Percentiles rank a stretch among this genome's conserved stretches.
These are phyloP conservation scores for Philhelius pedissequus DNA, from an alignment of 2,888 invertebrate genomes.

Conservation along the genomic window DNA sequence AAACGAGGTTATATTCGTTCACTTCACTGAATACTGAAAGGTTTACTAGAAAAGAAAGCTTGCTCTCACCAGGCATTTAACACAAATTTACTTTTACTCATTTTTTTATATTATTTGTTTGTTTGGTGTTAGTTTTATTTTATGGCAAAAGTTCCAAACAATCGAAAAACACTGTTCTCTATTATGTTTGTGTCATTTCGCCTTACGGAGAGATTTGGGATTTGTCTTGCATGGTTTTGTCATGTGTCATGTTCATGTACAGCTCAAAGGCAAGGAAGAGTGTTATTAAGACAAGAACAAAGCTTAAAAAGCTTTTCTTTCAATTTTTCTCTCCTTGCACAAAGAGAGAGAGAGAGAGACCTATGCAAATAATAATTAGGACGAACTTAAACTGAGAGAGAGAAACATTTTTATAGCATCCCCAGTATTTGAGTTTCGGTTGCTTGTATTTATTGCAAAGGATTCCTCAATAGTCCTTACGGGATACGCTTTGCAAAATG, in stretches of 20 bases:
- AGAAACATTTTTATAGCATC: constrained; percentile 55
- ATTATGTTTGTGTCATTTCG: background rate
- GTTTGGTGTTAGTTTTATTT: background rate
- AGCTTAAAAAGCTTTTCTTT: constrained; percentile 15
- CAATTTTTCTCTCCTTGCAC: background rate
- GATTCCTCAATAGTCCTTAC: constrained; percentile 58
- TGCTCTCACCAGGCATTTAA: background rate
- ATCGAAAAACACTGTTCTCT: background rate
- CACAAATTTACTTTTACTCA: background rate
- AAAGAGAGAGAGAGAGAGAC: background rate
- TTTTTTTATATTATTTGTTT: background rate
- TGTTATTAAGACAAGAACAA: background rate
- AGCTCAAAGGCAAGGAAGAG: background rate
- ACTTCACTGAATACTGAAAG: constrained; percentile 17
- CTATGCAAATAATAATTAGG: background rate
- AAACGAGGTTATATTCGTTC: constrained; percentile 43
- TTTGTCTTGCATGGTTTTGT: background rate
- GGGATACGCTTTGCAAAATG: constrained; percentile 61
- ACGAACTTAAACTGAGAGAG: constrained; percentile 12
- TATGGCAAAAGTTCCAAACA: constrained; percentile 56
- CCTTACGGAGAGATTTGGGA: background rate
- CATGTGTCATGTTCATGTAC: background rate
- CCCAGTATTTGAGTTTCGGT: constrained; percentile 43
- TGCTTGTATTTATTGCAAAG: constrained; percentile 36
- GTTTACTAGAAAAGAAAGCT: constrained; percentile 34